A percentile compares a stretch with the other conserved stretches of the same genome.
These are phyloP conservation scores for Choristoneura rosaceana DNA, from an alignment of 2,888 invertebrate genomes.

Conservation along the genomic window DNA sequence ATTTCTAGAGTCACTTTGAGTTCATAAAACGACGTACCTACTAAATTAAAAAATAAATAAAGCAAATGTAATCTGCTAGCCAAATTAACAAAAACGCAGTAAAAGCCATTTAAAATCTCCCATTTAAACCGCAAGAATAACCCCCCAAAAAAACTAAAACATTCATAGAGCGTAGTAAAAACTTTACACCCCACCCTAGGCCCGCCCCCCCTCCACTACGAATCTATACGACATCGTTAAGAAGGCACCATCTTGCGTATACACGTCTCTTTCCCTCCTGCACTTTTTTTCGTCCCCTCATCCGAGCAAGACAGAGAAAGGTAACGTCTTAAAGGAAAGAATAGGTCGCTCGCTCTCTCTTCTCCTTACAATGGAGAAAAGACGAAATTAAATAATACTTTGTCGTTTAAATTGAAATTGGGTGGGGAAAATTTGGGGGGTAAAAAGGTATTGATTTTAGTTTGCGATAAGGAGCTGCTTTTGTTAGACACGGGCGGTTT, in stretches of 20 bases:
- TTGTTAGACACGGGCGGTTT: conserved; percentile 48
- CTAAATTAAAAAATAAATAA: neutral
- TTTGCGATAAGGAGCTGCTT: conserved; percentile 70
- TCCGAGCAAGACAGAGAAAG: conserved; percentile 57
- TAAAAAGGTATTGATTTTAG: conserved; percentile 84
- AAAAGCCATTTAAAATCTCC: conserved; percentile 15
- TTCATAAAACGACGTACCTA: too few relatives aligned
- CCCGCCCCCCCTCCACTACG: conserved; percentile 70
- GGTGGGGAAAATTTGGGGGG: conserved; percentile 77
- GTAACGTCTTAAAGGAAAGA: conserved; percentile 72
- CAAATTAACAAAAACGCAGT: neutral
- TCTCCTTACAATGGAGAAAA: conserved; percentile 83
- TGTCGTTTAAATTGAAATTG: conserved; percentile 82
- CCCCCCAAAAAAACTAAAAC: conserved; percentile 62
- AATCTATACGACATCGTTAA: conserved; percentile 84
- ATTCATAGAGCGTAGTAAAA: conserved; percentile 70
- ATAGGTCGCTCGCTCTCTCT: conserved; percentile 65
- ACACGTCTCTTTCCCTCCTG: conserved; percentile 65
- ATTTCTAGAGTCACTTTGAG: too few relatives aligned
- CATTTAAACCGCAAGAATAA: conserved; percentile 7
- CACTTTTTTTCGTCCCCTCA: conserved; percentile 51
- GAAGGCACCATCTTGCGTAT: conserved; percentile 80
- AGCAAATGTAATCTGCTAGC: neutral
- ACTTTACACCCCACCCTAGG: conserved; percentile 67
- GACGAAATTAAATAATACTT: conserved; percentile 86